Base-by-base conservation (phyloP, 2,797 vertebrate genomes). In the Onychomys leucogaster region DNA sequence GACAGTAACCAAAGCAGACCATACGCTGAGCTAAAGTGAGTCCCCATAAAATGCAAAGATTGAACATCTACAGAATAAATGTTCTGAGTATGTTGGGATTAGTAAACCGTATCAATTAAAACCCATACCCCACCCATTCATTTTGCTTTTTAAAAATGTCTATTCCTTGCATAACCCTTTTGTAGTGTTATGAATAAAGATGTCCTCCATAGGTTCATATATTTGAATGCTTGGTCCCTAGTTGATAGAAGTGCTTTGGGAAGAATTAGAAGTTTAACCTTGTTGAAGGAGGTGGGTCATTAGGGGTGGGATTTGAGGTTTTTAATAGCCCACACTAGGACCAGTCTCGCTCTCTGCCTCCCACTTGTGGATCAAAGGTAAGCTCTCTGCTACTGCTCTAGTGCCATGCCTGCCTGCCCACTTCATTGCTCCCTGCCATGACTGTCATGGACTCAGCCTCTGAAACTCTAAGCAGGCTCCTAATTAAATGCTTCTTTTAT, bases 101-200 rank as follows among this genome's bases (percentile, higher is more conserved):
- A 65, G 27, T 10, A 34, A 65, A 84, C 10, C 8, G 7, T 75
- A 14, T 59, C n/a, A 75, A 14, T 57, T 49, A 93, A 97, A 94
- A 86, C 3, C 1, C 57, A 52, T 8, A 78, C 25, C 3, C 3
- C 41, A 88, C 0, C 63, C 7, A 57, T 65, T 77, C 23, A 65
- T 13, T 90, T 89, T 89, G 32, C 25, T 73, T 85, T 94, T 91
- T 73, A 46, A 78, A 95, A 94, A 6, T 43, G 80, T 63, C 46
- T 23, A 25, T 61, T 61, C 21, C 32, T 43, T 89, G 21, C 23
- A 67, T 90, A 87, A 41, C 3, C 27, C n/a, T 43, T 83, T 63
- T 43, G 25, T 43, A 37, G 37, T 82, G 57, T 14, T 63, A 63
- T 19, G 81, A 63, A 63, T 29, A 4, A 83, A 63, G 37, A 63